These are phyloP conservation scores for Drosophila falleni DNA, from an alignment of 2,888 invertebrate species.

Conservation along the genomic window DNA sequence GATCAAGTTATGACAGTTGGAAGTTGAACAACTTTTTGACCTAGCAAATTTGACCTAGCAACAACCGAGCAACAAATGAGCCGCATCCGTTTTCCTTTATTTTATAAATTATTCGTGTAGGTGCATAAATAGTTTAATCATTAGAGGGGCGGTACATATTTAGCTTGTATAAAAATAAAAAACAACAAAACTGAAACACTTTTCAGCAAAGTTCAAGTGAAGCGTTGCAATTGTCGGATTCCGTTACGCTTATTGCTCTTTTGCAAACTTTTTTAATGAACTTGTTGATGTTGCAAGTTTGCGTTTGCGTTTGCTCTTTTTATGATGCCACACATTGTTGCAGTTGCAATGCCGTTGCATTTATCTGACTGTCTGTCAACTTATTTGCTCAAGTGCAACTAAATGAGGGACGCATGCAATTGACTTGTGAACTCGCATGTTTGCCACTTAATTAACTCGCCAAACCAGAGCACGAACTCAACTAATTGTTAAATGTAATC, in stretches of 20 bases:
- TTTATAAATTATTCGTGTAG: slow-evolving; percentile 21
- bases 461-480: slow-evolving; percentile 1
- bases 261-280: slow-evolving; percentile 75
- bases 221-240: slow-evolving; percentile 72
- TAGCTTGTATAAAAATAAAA: slow-evolving; percentile 24
- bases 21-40: too few species aligned
- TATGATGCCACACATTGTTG: slow-evolving; percentile 36
- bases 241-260: slow-evolving; percentile 54
- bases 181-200: slow-evolving; percentile 12
- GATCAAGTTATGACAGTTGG: too few species aligned
- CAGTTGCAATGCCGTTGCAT: slow-evolving; percentile 5
- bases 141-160: slow-evolving; percentile 15
- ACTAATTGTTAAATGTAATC: slow-evolving; percentile 46
- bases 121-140: slow-evolving; percentile 58
- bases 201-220: slow-evolving; percentile 69
- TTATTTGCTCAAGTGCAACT: slow-evolving; percentile 56
- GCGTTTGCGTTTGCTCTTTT: slow-evolving; percentile 31
- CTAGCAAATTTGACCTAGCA: too few species aligned
- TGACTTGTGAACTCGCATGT: slow-evolving; percentile 62
- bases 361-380: slow-evolving; percentile 60
- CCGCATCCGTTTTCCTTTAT: slow-evolving; percentile 49
- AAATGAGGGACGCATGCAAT: slow-evolving; percentile 50
- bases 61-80: too few species aligned
- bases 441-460: slow-evolving; percentile 59
- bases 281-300: slow-evolving; percentile 73